Base-by-base conservation (phyloP, 92 coral and sea anemone species). In the Metridium senile region DNA sequence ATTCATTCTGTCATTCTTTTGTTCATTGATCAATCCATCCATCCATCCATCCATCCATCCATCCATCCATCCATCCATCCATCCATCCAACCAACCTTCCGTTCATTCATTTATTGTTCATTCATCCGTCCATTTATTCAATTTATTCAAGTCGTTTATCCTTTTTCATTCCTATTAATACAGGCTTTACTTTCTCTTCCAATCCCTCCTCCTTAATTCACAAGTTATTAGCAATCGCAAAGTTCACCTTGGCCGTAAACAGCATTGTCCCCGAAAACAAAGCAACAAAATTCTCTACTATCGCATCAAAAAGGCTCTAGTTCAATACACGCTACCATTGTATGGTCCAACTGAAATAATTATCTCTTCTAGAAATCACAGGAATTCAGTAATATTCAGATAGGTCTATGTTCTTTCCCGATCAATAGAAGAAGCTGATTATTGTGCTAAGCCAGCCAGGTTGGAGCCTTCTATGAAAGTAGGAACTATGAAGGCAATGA, bases 391-490 rank as follows among this genome's bases (percentile, higher is more conserved):
- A 59, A 25, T 59, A 59, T 59, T 59, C 65, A 59, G 49, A 39
- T 39, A 6, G 49, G 6, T 39, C 49, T 39, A 39, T 39, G 49
- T 6, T 39, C 49, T 39, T 39, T 39, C 13, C 6, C 61, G 58
- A 56, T 70, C 58, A 43, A 25, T 22, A 69, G 52, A n/a, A 26
- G 29, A 33, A 28, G 19, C 46, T 53, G 32, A 58, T 71, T 51
- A 71, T 59, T 4, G 0, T 17, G 29, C 26, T 10, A 54, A 69
- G 74, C 20, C 76, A 71, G 76, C 27, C 58, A 21, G 47, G 18
- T 29, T 71, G 76, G 76, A 71, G 76, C 76, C 76, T 11, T 11
- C 27, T 51, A 71, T 49, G 52, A 59, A 18, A 69, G n/a, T n/a
- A n/a, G n/a, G n/a, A n/a, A n/a, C n/a, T n/a, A n/a, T n/a, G n/a